Conservation (phyloP, 2,113 vertebrate genomes). For the Zingel zingel region DNA sequence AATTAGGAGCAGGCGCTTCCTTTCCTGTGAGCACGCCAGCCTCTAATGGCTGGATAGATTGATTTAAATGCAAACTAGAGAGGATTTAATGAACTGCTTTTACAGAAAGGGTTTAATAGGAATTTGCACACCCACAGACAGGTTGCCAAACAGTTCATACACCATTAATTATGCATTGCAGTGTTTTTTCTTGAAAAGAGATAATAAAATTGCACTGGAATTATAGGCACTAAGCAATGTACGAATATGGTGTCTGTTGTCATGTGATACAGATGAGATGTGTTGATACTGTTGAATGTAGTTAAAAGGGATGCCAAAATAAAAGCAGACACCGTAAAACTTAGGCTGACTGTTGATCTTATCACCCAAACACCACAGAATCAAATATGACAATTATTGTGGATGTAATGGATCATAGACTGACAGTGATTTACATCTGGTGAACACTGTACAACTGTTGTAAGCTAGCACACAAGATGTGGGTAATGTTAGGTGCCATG, state of each 20-base stretch:
- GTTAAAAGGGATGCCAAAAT: slow-evolving; percentile 12
- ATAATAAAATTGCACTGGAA: slow-evolving; percentile 29
- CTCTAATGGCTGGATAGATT: slow-evolving; percentile 85
- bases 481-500: slow-evolving; percentile 1
- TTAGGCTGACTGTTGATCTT: not conserved
- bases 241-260: slow-evolving; percentile 17
- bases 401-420: not conserved
- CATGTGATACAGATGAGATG: slow-evolving; percentile 28
- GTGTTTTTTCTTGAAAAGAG: slow-evolving; percentile 67
- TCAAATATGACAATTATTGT: not conserved
- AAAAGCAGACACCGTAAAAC: not conserved
- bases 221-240: slow-evolving; percentile 1
- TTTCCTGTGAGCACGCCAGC: slow-evolving; percentile 73
- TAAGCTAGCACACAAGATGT: not conserved
- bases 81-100: slow-evolving; percentile 87
- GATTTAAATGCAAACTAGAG: slow-evolving; percentile 87
- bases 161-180: slow-evolving; percentile 80
- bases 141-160: slow-evolving; percentile 78
- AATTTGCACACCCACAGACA: slow-evolving; percentile 77
- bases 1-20: slow-evolving; percentile 79
- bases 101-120: slow-evolving; percentile 81
- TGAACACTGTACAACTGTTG: not conserved
- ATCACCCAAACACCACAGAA: not conserved
- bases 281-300: slow-evolving; percentile 23
- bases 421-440: not conserved